Percentiles rank a stretch among this genome's conserved stretches.
phyloP scores from a whole-genome alignment of 2,888 invertebrate species.

The Drosophila neoperkinsi region DNA sequence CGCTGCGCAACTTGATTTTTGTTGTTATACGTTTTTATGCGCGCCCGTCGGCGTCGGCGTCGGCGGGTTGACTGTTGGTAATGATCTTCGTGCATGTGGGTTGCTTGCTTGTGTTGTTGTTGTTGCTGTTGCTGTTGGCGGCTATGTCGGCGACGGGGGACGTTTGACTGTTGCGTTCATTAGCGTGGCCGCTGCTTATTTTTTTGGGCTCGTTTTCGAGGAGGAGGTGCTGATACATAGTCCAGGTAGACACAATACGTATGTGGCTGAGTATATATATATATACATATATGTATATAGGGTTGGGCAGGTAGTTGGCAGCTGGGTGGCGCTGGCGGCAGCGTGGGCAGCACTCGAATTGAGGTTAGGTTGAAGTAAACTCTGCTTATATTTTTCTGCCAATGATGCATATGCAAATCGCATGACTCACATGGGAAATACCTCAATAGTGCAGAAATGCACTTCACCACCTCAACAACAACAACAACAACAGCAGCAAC shows the following conservation, averaged over 20 bases:
- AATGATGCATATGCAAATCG: slow-evolving; percentile 55
- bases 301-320: slow-evolving; percentile 64
- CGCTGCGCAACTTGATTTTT: slow-evolving; percentile 75
- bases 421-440: slow-evolving; percentile 75
- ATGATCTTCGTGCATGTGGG: slow-evolving; percentile 78
- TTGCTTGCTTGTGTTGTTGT: slow-evolving; percentile 54
- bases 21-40: slow-evolving; percentile 60
- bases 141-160: slow-evolving; percentile 52
- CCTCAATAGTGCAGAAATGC: slow-evolving; percentile 49
- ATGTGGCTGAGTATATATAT: slow-evolving; percentile 4
- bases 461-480: slow-evolving; percentile 27
- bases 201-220: slow-evolving; percentile 69
- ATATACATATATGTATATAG: slow-evolving; percentile 29
- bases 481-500: slow-evolving; percentile 15
- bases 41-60: slow-evolving; percentile 43
- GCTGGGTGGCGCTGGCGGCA: slow-evolving; percentile 56
- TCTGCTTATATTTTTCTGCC: slow-evolving; percentile 17
- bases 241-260: slow-evolving; percentile 62
- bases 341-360: slow-evolving; percentile 47
- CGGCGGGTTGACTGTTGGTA: slow-evolving; percentile 70
- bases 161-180: slow-evolving; percentile 77
- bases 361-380: slow-evolving; percentile 43
- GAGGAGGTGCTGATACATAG: slow-evolving; percentile 75
- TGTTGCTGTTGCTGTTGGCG: slow-evolving; percentile 37
- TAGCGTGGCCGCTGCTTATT: slow-evolving; percentile 68